Conservation (phyloP, 1,140 invertebrate genomes). For the Bombus difficillimus region DNA sequence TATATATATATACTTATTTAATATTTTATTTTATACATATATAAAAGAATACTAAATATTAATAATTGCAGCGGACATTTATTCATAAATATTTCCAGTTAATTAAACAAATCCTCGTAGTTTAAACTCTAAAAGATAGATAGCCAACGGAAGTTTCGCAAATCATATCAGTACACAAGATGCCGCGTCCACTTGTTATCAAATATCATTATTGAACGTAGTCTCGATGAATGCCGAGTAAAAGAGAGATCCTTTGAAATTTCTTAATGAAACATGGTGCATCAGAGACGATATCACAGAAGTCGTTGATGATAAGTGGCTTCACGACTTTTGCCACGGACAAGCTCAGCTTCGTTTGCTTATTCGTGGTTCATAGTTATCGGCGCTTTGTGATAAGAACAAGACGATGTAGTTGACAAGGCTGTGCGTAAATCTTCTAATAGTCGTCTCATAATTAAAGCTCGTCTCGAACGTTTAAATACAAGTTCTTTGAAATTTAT, state of each 20-base stretch:
- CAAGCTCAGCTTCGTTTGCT: slow-evolving; percentile 35
- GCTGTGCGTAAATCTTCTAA: not conserved
- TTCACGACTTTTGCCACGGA: slow-evolving; percentile 20
- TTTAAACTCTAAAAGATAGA: not conserved
- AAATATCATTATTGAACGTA: not conserved
- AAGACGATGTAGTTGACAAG: slow-evolving; percentile 21
- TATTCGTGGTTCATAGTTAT: slow-evolving; percentile 28
- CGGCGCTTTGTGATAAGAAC: slow-evolving; percentile 49
- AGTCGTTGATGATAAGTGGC: slow-evolving; percentile 54
- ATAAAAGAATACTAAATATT: no score
- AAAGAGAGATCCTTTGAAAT: slow-evolving; percentile 1
- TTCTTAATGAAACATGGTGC: slow-evolving; percentile 54
- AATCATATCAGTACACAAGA: not conserved
- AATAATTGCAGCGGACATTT: no score
- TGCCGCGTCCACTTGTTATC: not conserved
- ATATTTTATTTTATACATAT: no score
- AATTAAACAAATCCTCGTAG: not conserved
- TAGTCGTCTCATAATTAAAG: slow-evolving; percentile 50
- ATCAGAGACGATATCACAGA: slow-evolving; percentile 45
- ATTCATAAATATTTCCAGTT: not conserved
- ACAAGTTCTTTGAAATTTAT: no score
- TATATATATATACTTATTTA: no score
- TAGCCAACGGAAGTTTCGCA: not conserved
- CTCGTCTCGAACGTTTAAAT: not conserved
- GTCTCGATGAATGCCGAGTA: slow-evolving; percentile 12